Evolutionary conservation across 2,888 invertebrate species (phyloP).

Genomic region (Scelioninae gen. 1): DNA sequence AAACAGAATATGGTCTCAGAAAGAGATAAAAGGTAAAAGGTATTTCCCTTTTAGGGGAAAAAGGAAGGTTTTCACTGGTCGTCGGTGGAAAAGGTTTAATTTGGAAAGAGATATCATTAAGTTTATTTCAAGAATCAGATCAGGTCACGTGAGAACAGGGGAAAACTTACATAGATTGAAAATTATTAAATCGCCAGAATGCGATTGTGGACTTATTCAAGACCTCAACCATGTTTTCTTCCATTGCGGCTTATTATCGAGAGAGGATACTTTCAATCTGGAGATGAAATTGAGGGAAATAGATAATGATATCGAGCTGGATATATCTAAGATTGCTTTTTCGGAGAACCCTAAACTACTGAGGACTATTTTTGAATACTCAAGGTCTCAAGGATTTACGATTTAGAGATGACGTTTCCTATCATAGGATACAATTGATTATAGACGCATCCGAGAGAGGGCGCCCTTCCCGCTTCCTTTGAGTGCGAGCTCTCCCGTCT

Average conservation of each 20-base stretch:
- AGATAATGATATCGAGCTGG: neutral
- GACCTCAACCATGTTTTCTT: conserved; percentile 7
- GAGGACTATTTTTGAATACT: neutral
- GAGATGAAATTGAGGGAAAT: neutral
- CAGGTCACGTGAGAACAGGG: conserved; percentile 7
- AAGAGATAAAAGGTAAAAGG: conserved; percentile 12
- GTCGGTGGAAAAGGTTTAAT: conserved; percentile 12
- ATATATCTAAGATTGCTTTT: neutral
- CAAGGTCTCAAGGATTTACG: neutral
- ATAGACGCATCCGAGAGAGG: too few relatives aligned
- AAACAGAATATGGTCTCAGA: conserved; percentile 12
- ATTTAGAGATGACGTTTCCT: neutral
- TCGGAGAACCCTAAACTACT: neutral
- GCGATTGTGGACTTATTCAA: conserved; percentile 1
- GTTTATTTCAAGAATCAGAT: conserved; percentile 19
- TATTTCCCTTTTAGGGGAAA: conserved; percentile 24
- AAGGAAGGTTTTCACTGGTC: neutral
- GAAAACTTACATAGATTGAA: conserved; percentile 9
- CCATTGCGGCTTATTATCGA: neutral
- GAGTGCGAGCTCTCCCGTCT: too few relatives aligned
- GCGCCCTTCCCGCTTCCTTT: too few relatives aligned
- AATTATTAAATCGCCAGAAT: neutral
- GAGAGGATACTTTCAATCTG: neutral
- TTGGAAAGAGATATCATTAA: neutral
- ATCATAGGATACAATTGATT: neutral